Base-by-base conservation (phyloP, 2,888 invertebrate species). In the Orchestes rusci region DNA sequence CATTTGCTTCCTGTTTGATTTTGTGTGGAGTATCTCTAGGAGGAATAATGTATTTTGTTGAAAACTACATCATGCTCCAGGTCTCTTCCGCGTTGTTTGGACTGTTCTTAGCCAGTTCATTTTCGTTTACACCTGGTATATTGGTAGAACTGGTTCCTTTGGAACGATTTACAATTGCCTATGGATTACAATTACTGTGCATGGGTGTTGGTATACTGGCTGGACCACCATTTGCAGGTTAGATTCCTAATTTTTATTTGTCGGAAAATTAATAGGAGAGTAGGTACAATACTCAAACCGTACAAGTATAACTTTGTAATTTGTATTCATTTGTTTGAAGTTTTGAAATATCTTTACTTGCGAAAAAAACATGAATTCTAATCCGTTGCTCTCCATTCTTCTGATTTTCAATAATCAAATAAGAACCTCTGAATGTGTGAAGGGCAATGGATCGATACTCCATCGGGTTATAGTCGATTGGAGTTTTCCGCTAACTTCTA, bases 201-300 rank as follows among this genome's bases (percentile, higher is more conserved):
- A 92, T 95, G 69, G 96, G 96, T 5, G 80, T 95, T 50, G 94
- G 93, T 3, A 92, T 92, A 70, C 74, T 95, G 32, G 73, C 88
- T 48, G 96, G 95, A 39, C 96, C 96, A 4, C 93, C 94, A 0
- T 68, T 93, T 45, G 92, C 91, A 59, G 95, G 95, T 80, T 12
- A 12, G 7, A 18, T 16, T 3, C n/a, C 30, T 17, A 10, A 13
- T 2, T 39, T 8, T 4, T n/a, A 32, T 2, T 2, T 8, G 12
- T n/a, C n/a, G n/a, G n/a, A n/a, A n/a, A n/a, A n/a, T n/a, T n/a
- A n/a, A n/a, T n/a, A n/a, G n/a, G n/a, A n/a, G n/a, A n/a, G n/a
- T n/a, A n/a, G n/a, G n/a, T n/a, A n/a, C n/a, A 34, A 16, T 34
- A 16, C 10, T n/a, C 13, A 34, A 16, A 17, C 7, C 35, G 5